phyloP scores from a whole-genome alignment of 2,113 vertebrate genomes.

The Gobiocypris rarus region DNA sequence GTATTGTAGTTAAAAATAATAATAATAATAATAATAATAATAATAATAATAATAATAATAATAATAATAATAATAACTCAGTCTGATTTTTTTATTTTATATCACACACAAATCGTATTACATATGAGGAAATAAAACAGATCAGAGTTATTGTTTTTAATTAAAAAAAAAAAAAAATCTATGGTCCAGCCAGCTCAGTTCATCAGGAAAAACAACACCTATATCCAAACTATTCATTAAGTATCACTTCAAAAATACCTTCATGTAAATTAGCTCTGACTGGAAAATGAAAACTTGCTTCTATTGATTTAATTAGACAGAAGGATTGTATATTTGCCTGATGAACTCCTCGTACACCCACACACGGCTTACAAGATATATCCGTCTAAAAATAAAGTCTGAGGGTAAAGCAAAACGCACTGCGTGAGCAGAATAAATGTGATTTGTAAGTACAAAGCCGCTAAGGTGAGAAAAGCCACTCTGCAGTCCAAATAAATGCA shows the following conservation, averaged over 20 bases:
- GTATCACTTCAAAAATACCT: not conserved
- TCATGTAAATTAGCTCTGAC: slow-evolving; percentile 23
- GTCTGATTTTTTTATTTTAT: no score
- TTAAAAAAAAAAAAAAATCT: no score
- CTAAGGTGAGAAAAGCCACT: slow-evolving; percentile 46
- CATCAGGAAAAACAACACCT: not conserved
- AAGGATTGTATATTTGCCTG: slow-evolving; percentile 26
- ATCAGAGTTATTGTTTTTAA: not conserved
- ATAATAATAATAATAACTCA: no score
- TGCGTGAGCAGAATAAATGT: slow-evolving; percentile 24
- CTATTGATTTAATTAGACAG: slow-evolving; percentile 49
- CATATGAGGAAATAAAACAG: not conserved
- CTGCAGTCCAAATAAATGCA: slow-evolving; percentile 36
- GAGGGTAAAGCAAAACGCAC: not conserved
- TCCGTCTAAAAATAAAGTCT: slow-evolving; percentile 38
- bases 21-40: not conserved
- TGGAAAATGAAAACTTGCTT: slow-evolving; percentile 20
- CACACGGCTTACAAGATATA: slow-evolving; percentile 37
- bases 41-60: not conserved
- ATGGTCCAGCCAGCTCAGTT: not conserved
- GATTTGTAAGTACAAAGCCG: slow-evolving; percentile 37
- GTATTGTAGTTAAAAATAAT: not conserved
- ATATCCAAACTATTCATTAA: not conserved
- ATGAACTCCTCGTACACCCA: slow-evolving; percentile 32
- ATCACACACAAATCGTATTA: no score